Conservation (phyloP, 2,797 vertebrate genomes). For the Chrysocyon brachyurus region DNA sequence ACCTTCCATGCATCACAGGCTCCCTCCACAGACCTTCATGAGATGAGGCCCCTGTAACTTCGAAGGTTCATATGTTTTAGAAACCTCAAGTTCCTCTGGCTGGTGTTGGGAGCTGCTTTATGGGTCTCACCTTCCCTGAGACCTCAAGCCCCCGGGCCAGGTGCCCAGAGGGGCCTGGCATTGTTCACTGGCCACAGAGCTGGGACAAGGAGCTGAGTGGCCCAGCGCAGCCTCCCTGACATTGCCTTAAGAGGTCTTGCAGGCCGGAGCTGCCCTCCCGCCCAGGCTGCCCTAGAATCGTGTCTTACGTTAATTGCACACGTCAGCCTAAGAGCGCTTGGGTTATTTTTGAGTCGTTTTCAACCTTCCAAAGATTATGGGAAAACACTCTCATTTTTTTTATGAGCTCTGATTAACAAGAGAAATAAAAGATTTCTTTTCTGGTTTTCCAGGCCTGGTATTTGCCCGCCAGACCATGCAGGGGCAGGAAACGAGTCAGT, state of each 20-base stretch:
- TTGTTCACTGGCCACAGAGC: background rate
- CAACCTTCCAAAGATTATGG: background rate
- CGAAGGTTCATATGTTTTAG: slow-evolving; percentile 45
- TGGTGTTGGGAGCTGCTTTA: background rate
- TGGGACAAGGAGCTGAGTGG: background rate
- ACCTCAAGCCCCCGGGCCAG: background rate
- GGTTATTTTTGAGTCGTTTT: background rate
- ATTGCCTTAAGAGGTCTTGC: background rate
- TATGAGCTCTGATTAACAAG: background rate
- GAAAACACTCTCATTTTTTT: background rate
- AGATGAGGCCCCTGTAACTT: background rate
- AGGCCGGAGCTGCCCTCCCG: background rate
- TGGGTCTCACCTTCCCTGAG: too few relatives aligned
- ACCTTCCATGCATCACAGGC: background rate
- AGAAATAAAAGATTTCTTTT: background rate
- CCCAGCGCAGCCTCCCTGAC: background rate
- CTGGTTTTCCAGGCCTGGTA: background rate
- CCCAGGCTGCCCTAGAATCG: background rate
- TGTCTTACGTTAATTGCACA: background rate
- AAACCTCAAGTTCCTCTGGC: background rate
- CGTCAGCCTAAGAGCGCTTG: background rate
- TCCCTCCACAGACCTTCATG: slow-evolving; percentile 43
- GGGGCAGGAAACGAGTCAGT: background rate
- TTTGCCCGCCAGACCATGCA: background rate
- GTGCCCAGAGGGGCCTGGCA: background rate